Percentiles rank a stretch among this genome's conserved stretches.
Evolutionary conservation across 1,140 invertebrate genomes (phyloP).

Genomic region (Brachionus paranguensis): DNA sequence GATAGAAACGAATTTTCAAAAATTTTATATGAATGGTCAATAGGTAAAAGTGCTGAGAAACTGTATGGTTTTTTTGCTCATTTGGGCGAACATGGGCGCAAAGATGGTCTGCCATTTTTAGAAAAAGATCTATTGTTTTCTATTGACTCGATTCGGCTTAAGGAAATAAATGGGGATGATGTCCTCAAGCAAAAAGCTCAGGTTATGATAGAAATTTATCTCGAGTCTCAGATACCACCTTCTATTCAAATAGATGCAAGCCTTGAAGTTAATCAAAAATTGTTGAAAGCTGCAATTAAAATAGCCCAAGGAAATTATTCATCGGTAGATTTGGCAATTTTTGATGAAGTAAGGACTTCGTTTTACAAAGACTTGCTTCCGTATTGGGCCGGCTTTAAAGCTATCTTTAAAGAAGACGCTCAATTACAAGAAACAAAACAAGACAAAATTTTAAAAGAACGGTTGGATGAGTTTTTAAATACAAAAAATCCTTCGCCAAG

Average conservation of each 20-base stretch:
- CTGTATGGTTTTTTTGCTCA: slow-evolving; percentile 54
- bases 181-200: slow-evolving; percentile 51
- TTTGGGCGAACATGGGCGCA: slow-evolving; percentile 50
- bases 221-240: slow-evolving; percentile 50
- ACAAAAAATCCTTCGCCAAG: slow-evolving; percentile 37
- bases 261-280: slow-evolving; percentile 48
- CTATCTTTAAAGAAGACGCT: neutral
- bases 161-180: slow-evolving; percentile 52
- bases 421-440: neutral
- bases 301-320: slow-evolving; percentile 50
- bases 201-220: slow-evolving; percentile 51
- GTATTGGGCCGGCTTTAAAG: slow-evolving; percentile 54
- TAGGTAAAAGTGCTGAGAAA: slow-evolving; percentile 46
- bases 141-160: slow-evolving; percentile 54
- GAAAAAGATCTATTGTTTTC: slow-evolving; percentile 55
- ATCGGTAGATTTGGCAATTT: slow-evolving; percentile 45
- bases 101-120: slow-evolving; percentile 50
- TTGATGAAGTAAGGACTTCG: slow-evolving; percentile 52
- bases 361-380: slow-evolving; percentile 54
- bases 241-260: slow-evolving; percentile 51
- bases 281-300: slow-evolving; percentile 46
- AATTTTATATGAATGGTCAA: slow-evolving; percentile 17
- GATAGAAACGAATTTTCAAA: slow-evolving; percentile 22
- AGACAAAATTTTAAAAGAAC: slow-evolving; percentile 27
- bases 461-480: slow-evolving; percentile 16